phyloP scores from a whole-genome alignment of 2,888 invertebrate genomes.

The Acronicta alni region DNA sequence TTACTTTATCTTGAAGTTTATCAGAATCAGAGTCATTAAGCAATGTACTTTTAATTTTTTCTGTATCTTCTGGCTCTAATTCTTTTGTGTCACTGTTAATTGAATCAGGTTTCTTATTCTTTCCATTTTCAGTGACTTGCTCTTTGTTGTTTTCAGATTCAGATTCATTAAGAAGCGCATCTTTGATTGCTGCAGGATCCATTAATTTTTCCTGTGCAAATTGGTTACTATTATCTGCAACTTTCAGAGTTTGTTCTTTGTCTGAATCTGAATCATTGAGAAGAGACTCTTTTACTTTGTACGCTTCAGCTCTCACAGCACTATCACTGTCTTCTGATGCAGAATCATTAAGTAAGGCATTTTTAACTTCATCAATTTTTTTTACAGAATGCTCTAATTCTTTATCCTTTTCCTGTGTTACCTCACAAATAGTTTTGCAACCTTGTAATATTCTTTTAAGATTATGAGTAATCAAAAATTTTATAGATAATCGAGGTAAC shows the following conservation, averaged over 20 bases:
- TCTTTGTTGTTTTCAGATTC: slow-evolving; percentile 32
- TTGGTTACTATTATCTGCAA: slow-evolving; percentile 6
- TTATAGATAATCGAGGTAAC: slow-evolving; percentile 66
- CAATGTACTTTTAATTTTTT: slow-evolving; percentile 49
- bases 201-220: slow-evolving; percentile 4
- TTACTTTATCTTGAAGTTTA: slow-evolving; percentile 13
- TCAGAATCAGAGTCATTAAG: slow-evolving; percentile 48
- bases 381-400: slow-evolving; percentile 20
- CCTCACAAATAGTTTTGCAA: slow-evolving; percentile 65
- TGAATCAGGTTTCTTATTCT: not conserved
- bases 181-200: slow-evolving; percentile 36
- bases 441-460: slow-evolving; percentile 69
- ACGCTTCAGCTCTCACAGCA: slow-evolving; percentile 23
- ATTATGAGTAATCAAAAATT: slow-evolving; percentile 65
- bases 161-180: slow-evolving; percentile 40
- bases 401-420: slow-evolving; percentile 31
- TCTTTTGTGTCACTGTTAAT: slow-evolving; percentile 6
- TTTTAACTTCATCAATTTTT: slow-evolving; percentile 57
- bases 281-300: slow-evolving; percentile 45
- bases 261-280: slow-evolving; percentile 54
- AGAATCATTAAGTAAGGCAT: slow-evolving; percentile 62
- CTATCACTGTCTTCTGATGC: slow-evolving; percentile 54
- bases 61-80: slow-evolving; percentile 15
- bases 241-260: slow-evolving; percentile 5
- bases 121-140: not conserved